Percentiles rank a stretch among this genome's conserved stretches.
Conservation (phyloP, 2,888 invertebrate species). For the Leptura quadrifasciata region DNA sequence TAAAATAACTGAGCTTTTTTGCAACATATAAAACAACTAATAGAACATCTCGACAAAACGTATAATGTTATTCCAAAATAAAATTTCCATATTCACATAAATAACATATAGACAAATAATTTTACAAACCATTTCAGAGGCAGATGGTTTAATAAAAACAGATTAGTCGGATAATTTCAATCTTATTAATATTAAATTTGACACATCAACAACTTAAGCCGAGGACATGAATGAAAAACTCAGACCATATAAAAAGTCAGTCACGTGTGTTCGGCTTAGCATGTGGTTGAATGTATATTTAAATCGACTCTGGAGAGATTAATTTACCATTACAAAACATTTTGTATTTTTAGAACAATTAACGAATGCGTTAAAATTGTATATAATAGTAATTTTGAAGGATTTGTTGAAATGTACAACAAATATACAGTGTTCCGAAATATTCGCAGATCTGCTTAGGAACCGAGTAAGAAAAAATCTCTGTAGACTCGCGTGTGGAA, state of each 20-base stretch:
- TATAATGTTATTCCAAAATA: neutral
- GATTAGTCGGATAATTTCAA: constrained; percentile 30
- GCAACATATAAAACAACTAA: neutral
- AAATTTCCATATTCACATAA: constrained; percentile 34
- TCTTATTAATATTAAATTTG: constrained; percentile 39
- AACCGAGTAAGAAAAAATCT: no score
- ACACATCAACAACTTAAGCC: constrained; percentile 36
- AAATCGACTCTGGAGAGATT: constrained; percentile 7
- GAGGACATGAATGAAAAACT: constrained; percentile 36
- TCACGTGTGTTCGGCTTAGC: constrained; percentile 39
- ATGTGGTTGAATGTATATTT: constrained; percentile 34
- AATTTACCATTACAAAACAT: constrained; percentile 9
- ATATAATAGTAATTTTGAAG: no score
- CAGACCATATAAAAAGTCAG: constrained; percentile 24
- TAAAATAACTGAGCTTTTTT: constrained; percentile 36
- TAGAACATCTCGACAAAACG: neutral
- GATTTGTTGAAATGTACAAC: no score
- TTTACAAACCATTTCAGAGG: neutral
- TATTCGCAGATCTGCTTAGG: no score
- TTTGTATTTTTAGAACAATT: neutral
- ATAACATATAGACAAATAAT: neutral
- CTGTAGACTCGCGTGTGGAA: no score
- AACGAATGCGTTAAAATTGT: neutral
- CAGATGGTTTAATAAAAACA: constrained; percentile 24
- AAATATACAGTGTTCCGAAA: no score